Evolutionary conservation across 2,888 invertebrate genomes (phyloP).

Genomic region (Empis livida): DNA sequence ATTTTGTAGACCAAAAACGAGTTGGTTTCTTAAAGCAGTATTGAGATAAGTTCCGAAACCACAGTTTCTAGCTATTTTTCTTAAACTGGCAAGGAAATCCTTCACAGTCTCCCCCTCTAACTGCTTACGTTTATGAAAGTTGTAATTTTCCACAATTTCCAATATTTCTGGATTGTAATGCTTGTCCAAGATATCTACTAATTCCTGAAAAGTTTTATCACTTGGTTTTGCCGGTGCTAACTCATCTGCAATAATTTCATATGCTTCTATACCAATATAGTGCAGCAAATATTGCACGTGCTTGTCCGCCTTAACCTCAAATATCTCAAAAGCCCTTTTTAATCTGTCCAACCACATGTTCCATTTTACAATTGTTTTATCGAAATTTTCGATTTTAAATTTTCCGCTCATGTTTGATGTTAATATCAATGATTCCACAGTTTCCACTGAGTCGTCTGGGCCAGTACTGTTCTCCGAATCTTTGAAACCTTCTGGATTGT

Average conservation of each 20-base stretch:
- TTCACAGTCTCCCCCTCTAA: neutral
- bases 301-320: no score
- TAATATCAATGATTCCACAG: no score
- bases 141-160: slow-evolving; percentile 16
- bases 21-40: slow-evolving; percentile 16
- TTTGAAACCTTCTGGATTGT: no score
- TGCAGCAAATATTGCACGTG: neutral
- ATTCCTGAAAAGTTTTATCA: neutral
- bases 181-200: neutral
- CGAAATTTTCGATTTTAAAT: no score
- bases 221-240: neutral
- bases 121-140: slow-evolving; percentile 14
- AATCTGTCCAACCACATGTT: no score
- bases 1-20: no score
- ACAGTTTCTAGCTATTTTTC: slow-evolving; percentile 11
- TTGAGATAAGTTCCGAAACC: slow-evolving; percentile 16
- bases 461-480: no score
- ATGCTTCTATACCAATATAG: neutral
- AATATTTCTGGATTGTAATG: slow-evolving; percentile 10
- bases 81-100: neutral
- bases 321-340: no score
- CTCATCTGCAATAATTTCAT: neutral
- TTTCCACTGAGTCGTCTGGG: no score
- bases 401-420: no score
- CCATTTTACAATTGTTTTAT: no score